Conservation (phyloP, 2,113 vertebrate genomes). For the Sander lucioperca region DNA sequence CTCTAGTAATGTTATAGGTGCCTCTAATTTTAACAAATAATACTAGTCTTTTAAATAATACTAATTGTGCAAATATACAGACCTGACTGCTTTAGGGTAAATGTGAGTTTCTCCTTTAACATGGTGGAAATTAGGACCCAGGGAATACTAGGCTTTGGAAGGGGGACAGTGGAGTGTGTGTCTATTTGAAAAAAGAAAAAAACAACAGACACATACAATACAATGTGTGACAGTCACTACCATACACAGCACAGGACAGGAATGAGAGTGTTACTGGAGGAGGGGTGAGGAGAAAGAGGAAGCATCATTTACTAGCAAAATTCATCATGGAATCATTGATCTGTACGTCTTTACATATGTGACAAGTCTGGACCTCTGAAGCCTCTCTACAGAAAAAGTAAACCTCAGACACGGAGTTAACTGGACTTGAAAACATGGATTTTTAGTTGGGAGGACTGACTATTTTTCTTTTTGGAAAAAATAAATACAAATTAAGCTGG, state of each 20-base stretch:
- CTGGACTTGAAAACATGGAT: not conserved
- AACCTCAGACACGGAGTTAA: not conserved
- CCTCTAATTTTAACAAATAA: not conserved
- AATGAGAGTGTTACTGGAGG: conserved; percentile 42
- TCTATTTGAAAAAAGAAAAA: conserved; percentile 60
- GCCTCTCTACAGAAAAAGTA: not conserved
- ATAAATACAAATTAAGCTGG: not conserved
- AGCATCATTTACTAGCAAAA: conserved; percentile 45
- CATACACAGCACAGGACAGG: conserved; percentile 78
- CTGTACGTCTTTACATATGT: conserved; percentile 15
- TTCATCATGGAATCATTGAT: conserved; percentile 36
- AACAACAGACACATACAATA: conserved; percentile 59
- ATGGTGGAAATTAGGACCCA: conserved; percentile 80
- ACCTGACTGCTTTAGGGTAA: not conserved
- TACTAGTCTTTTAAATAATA: not conserved
- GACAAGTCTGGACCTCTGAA: not conserved
- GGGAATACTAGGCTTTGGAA: conserved; percentile 43
- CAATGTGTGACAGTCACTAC: conserved; percentile 87
- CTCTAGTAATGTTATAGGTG: not conserved
- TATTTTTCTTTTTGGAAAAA: not conserved
- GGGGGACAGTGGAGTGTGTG: conserved; percentile 81
- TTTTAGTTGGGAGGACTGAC: not conserved
- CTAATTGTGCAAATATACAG: not conserved
- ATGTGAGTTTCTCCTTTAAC: not conserved
- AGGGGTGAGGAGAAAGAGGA: conserved; percentile 34